Base-by-base conservation (phyloP, 2,113 vertebrate species). In the Tychaedon coryphoeus region DNA sequence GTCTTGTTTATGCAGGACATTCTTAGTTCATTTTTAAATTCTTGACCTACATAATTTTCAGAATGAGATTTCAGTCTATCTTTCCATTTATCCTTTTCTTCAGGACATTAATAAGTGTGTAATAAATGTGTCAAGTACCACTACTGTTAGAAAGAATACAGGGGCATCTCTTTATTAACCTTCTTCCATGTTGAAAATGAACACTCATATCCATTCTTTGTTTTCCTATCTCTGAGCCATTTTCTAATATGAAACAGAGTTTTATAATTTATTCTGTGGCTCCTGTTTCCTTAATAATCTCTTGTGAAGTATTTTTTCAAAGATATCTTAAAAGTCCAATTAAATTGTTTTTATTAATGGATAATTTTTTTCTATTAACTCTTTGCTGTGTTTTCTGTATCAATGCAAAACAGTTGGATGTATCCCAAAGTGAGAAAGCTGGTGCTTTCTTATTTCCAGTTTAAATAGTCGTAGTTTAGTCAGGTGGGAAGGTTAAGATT, bases 151-250 rank as follows among this genome's bases (percentile, higher is more conserved):
- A 25, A 89, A 71, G 40, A 91, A 83, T 94, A 48, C 51, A 53
- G 57, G 84, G 75, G 36, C 91, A 92, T 85, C 61, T 73, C 72
- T 85, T 86, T 91, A 90, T 94, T 95, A 97, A 95, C 91, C 87
- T 93, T 82, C 38, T 91, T 84, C 72, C 34, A 61, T 54, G 58
- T 28, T 93, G 82, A 94, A 94, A 95, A 92, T 62, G 78, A 89
- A 54, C 61, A 71, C 78, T 91, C 81, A 36, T n/a, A 66, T 85
- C 56, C 88, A 58, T 12, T 40, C 57, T 85, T 94, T 94, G 47
- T 90, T 95, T 91, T 82, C 43, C 29, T 93, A 66, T 90, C 69
- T 93, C 45, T 80, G 51, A 70, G 19, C 8, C 4, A 40, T 82
- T 88, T 93, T 93, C 33, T 88, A 94, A 82, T 93, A 87, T 29